These are phyloP conservation scores for Cantharis nigra DNA, from an alignment of 2,888 invertebrate genomes.

Conservation along the genomic window DNA sequence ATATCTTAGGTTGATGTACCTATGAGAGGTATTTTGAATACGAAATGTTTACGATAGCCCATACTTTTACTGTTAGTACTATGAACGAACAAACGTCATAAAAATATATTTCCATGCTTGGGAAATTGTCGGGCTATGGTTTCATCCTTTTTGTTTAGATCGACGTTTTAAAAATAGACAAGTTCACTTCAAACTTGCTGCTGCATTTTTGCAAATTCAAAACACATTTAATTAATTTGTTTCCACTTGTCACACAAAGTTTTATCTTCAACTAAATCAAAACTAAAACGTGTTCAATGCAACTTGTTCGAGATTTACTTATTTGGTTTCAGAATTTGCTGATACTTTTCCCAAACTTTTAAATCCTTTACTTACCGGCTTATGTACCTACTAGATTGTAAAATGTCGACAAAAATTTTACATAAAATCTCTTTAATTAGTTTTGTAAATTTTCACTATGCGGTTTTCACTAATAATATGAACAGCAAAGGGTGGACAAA, in stretches of 20 bases:
- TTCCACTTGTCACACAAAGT: background rate
- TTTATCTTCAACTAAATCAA: background rate
- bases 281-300: background rate
- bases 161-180: background rate
- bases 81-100: background rate
- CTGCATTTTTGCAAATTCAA: background rate
- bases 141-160: background rate
- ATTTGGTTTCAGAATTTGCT: background rate
- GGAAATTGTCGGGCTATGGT: background rate
- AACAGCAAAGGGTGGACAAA: background rate
- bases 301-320: background rate
- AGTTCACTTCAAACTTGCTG: background rate
- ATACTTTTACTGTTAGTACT: background rate
- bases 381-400: background rate
- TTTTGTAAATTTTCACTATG: background rate
- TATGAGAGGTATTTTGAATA: constrained; percentile 16
- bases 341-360: background rate
- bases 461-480: background rate
- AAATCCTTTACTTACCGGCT: background rate
- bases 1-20: constrained; percentile 19
- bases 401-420: background rate
- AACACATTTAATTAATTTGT: background rate
- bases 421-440: background rate
- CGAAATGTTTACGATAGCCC: constrained; percentile 2
- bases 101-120: background rate